Conservation (phyloP, 1,140 invertebrate genomes). For the Zaprionus ornatus region DNA sequence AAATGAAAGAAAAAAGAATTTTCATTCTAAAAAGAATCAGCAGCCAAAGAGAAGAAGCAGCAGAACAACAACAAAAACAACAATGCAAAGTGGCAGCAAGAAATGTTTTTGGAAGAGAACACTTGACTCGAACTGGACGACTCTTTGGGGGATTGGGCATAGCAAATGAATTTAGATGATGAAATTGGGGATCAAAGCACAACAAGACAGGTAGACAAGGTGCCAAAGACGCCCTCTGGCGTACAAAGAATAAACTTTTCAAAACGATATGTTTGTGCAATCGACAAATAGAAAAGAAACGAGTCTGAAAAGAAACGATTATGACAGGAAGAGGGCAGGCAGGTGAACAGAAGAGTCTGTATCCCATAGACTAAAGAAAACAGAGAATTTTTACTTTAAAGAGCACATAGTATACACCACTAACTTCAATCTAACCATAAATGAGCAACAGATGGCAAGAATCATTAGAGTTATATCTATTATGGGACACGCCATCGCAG, state of each 20-base stretch:
- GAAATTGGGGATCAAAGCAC: constrained; percentile 31
- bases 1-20: constrained; percentile 13
- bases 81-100: neutral
- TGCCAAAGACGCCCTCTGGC: constrained; percentile 14
- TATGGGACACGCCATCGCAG: neutral
- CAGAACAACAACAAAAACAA: constrained; percentile 11
- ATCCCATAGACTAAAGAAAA: neutral
- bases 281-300: neutral
- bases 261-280: constrained; percentile 1
- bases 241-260: neutral
- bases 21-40: constrained; percentile 3
- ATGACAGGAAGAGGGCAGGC: neutral
- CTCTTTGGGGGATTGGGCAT: constrained; percentile 1
- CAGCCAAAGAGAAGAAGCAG: constrained; percentile 16
- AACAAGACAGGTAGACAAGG: constrained; percentile 7
- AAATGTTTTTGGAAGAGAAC: neutral
- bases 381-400: neutral
- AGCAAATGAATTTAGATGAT: constrained; percentile 28
- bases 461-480: neutral
- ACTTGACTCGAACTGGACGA: neutral
- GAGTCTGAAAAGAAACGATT: neutral
- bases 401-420: neutral
- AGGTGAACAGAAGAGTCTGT: neutral
- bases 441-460: neutral
- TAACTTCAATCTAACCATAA: neutral